phyloP scores from a whole-genome alignment of 1,140 invertebrate genomes.

The Scaptomyza montana region DNA sequence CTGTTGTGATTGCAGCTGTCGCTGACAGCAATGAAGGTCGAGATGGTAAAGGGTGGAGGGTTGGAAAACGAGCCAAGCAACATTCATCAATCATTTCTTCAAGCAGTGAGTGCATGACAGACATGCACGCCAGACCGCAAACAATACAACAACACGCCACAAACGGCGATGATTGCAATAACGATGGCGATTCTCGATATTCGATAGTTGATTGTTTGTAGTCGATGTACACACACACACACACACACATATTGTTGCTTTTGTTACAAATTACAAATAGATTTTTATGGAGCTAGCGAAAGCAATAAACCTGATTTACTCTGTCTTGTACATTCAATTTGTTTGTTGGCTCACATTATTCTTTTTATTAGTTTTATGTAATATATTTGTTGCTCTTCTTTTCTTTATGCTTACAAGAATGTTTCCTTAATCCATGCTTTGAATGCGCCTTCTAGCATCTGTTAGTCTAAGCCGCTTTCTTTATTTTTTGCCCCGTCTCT shows the following conservation, averaged over 20 bases:
- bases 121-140: slow-evolving; percentile 28
- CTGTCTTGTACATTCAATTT: slow-evolving; percentile 26
- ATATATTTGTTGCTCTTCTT: slow-evolving; percentile 9
- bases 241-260: not conserved
- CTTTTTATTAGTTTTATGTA: slow-evolving; percentile 20
- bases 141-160: slow-evolving; percentile 31
- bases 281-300: slow-evolving; percentile 31
- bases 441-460: slow-evolving; percentile 22
- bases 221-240: not conserved
- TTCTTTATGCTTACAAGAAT: slow-evolving; percentile 50
- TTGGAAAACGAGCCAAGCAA: not conserved
- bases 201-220: slow-evolving; percentile 29
- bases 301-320: slow-evolving; percentile 56
- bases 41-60: not conserved
- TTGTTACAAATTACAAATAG: slow-evolving; percentile 16
- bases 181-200: slow-evolving; percentile 3
- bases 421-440: slow-evolving; percentile 61
- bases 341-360: slow-evolving; percentile 21
- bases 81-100: slow-evolving; percentile 49
- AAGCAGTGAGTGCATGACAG: slow-evolving; percentile 41
- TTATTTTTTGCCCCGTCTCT: not conserved
- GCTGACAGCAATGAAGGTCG: slow-evolving; percentile 5
- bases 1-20: slow-evolving; percentile 24
- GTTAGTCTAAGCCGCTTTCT: not conserved
- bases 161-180: slow-evolving; percentile 11